Evolutionary conservation across 2,113 vertebrate species (phyloP).

Genomic region (Perca schrenkii): DNA sequence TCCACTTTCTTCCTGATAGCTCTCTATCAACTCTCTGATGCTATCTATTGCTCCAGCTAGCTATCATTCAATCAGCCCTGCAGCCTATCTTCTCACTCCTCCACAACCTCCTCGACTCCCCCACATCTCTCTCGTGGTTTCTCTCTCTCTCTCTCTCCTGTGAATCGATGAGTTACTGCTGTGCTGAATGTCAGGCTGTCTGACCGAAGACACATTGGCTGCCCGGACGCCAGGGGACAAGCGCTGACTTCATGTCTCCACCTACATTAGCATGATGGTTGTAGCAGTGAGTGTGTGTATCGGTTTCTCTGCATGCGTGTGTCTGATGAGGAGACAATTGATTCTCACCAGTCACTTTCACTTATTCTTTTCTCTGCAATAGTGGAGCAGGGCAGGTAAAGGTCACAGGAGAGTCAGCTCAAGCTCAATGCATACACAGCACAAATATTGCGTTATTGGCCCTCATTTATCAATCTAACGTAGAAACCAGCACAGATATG

Average conservation of each 20-base stretch:
- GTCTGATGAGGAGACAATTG: constrained; percentile 57
- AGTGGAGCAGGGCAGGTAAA: constrained; percentile 52
- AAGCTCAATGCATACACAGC: constrained; percentile 6
- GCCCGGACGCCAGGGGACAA: constrained; percentile 54
- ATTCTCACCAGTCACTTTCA: constrained; percentile 62
- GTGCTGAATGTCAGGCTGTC: constrained; percentile 74
- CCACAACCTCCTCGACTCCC: constrained; percentile 18
- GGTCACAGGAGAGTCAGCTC: constrained; percentile 52
- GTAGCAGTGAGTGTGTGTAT: constrained; percentile 23
- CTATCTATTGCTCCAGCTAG: constrained; percentile 57
- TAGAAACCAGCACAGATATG: too few species aligned
- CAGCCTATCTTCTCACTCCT: constrained; percentile 39
- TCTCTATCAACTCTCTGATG: constrained; percentile 69
- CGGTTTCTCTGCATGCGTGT: constrained; percentile 35
- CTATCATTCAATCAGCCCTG: constrained; percentile 65
- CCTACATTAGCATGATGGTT: constrained; percentile 49
- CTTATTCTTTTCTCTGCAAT: constrained; percentile 5
- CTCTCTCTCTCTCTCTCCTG: constrained; percentile 22
- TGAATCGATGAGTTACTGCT: constrained; percentile 66
- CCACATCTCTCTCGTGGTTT: not conserved
- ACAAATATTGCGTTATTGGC: not conserved
- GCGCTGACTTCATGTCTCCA: constrained; percentile 52
- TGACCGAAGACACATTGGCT: constrained; percentile 62
- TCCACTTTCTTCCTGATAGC: constrained; percentile 62
- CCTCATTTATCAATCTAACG: too few species aligned